Evolutionary conservation across 1,140 invertebrate genomes (phyloP), one percentile per base, ranked within the genome.

Genomic region (Ctenoplectra terminalis): DNA sequence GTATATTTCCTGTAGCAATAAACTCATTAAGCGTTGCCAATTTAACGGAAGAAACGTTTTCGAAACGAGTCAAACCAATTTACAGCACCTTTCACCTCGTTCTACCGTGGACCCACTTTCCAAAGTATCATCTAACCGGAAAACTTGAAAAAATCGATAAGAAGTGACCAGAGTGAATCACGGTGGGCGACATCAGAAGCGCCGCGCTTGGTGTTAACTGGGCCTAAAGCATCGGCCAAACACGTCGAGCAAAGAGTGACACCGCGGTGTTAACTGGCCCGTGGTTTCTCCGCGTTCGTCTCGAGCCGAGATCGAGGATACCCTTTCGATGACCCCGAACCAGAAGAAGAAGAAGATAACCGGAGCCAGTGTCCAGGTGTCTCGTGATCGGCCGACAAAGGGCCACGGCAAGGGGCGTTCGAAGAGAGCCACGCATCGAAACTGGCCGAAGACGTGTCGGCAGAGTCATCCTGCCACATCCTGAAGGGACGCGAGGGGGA

Each of bases 351-450:
- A 73, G 70, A 26, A 72, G 76, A 81, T 82, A 72, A 73, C 58
- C 60, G 48, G 52, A 56, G 26, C 64, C 26, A 11, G 81, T 79
- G 79, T 76, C 79, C 79, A 76, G 79, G 83, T 84, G 83, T 84
- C 83, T 71, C 56, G 70, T 60, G 81, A 81, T 81, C 79, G 79
- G 8, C 79, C 79, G 80, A 84, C 72, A 76, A 70, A 76, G 79
- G 50, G 29, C 46, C 13, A 43, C 20, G n/a, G 5, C 87, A 82
- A 31, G 54, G 81, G 56, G 40, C 50, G 31, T 54, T 31, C 46
- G n/a, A 15, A 64, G 15, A 29, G 34, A 46, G 48, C 1, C 46
- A 23, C 37, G 78, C 50, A 46, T 74, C 31, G 46, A 26, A 58
- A 48, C 40, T 50, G 56, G 29, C 50, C 40, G 60, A 46, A 56